These are phyloP conservation scores for Chaetops frenatus DNA, from an alignment of 2,113 vertebrate genomes.

Conservation along the genomic window DNA sequence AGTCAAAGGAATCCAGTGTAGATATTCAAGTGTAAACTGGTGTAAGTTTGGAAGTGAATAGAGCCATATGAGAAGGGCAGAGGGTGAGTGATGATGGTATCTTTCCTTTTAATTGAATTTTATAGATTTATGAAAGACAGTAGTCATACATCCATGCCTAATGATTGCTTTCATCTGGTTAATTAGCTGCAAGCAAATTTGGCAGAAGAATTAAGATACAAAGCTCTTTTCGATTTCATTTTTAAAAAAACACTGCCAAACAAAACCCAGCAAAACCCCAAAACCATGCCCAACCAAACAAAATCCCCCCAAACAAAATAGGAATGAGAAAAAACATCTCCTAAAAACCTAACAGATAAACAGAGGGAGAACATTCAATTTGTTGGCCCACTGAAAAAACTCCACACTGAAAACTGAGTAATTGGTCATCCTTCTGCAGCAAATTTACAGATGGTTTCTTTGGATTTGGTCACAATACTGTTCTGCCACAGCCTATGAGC, in stretches of 20 bases:
- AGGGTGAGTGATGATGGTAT: fast-evolving
- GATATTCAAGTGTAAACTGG: not conserved
- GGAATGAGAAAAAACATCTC: no score
- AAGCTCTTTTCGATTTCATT: not conserved
- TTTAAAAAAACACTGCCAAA: not conserved
- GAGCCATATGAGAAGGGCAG: not conserved
- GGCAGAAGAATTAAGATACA: not conserved
- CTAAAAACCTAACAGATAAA: not conserved
- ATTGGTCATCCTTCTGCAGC: not conserved
- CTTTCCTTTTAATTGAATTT: not conserved
- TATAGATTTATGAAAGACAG: not conserved
- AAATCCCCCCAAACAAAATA: not conserved
- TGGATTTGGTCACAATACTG: not conserved
- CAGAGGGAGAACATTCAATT: not conserved
- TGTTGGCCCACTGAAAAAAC: not conserved
- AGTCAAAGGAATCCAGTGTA: not conserved
- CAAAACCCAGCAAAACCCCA: not conserved
- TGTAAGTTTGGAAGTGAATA: not conserved
- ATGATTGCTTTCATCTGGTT: not conserved
- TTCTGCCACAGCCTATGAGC: not conserved
- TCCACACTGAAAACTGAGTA: not conserved
- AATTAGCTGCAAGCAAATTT: not conserved
- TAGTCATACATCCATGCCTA: not conserved
- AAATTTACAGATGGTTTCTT: not conserved
- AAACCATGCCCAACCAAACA: not conserved